Evolutionary conservation across 2,888 invertebrate species (phyloP), one percentile per base, ranked within the genome.

Genomic region (Miltochrista miniata): DNA sequence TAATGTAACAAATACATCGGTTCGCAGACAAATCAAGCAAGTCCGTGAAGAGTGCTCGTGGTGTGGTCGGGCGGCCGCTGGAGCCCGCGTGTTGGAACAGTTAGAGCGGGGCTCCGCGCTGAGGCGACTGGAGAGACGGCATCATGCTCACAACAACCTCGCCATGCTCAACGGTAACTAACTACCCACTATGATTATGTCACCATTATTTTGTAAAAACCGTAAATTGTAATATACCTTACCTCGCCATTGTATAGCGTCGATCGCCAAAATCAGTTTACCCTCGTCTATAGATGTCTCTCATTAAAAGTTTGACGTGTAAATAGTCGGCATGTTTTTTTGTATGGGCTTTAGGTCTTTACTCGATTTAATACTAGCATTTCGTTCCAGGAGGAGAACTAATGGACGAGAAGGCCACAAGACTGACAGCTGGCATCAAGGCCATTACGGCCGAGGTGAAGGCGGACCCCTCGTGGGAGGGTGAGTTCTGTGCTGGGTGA

Each of bases 361-460:
- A n/a, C n/a, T n/a, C n/a, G n/a, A n/a, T n/a, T n/a, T 31, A 9
- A 31, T 31, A 31, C 31, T 31, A 2, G 3, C 2, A 31, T 7
- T 31, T 44, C 4, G 1, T 31, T 29, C 1, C 65, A 87, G 90
- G 86, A 12, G 85, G 83, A 7, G 90, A 90, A 57, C 92, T 97
- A 24, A 95, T 97, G 59, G 98, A 99, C 77, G 98, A 98, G 87
- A 98, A 98, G 83, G 96, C 96, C 61, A 96, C 97, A 83, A 92
- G 97, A 65, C 94, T 99, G 62, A 96, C 97, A 63, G 95, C 94
- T 63, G 97, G 97, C 74, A 93, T 98, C 54, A 93, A 93, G 51
- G 93, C 93, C 45, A 92, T 96, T 49, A 94, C 94, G 60, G 85
- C 93, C 1, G 94, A 96, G 72, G 93, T 97, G 85, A 93, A 94